Conservation (phyloP, 2,888 invertebrate genomes). For the Drosophila picticornis region DNA sequence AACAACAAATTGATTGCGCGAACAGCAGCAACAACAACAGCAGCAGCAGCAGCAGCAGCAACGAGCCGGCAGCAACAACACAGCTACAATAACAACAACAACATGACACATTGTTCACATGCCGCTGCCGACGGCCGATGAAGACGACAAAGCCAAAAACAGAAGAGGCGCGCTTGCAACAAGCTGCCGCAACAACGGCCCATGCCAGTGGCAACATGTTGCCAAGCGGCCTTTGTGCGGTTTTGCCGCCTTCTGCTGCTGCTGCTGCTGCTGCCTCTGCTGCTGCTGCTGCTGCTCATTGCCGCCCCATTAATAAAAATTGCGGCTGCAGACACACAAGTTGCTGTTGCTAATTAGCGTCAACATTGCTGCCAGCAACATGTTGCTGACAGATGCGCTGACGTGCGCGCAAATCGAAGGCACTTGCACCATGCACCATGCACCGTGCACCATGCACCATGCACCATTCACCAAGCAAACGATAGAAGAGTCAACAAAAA, state of each 20-base stretch:
- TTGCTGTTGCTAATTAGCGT: conserved; percentile 81
- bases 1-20: conserved; percentile 80
- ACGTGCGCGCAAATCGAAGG: conserved; percentile 37
- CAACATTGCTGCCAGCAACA: conserved; percentile 78
- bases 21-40: conserved; percentile 57
- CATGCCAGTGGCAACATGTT: conserved; percentile 57
- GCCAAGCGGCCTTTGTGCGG: conserved; percentile 58
- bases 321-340: conserved; percentile 47
- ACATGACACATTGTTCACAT: conserved; percentile 81
- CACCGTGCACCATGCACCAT: background rate
- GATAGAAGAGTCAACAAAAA: conserved; percentile 13
- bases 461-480: conserved; percentile 30
- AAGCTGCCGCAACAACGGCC: conserved; percentile 36
- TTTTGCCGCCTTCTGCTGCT: conserved; percentile 31
- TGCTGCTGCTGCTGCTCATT: conserved; percentile 33
- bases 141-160: conserved; percentile 69
- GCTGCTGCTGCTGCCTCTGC: conserved; percentile 21
- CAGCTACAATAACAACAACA: conserved; percentile 51
- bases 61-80: conserved; percentile 50
- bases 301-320: conserved; percentile 70
- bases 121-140: conserved; percentile 67
- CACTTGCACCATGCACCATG: conserved; percentile 5
- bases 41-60: conserved; percentile 35
- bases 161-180: conserved; percentile 50
- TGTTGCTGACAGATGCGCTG: conserved; percentile 71